phyloP scores from a whole-genome alignment of 2,797 vertebrate species.

The Mormyrus proboscirostris region DNA sequence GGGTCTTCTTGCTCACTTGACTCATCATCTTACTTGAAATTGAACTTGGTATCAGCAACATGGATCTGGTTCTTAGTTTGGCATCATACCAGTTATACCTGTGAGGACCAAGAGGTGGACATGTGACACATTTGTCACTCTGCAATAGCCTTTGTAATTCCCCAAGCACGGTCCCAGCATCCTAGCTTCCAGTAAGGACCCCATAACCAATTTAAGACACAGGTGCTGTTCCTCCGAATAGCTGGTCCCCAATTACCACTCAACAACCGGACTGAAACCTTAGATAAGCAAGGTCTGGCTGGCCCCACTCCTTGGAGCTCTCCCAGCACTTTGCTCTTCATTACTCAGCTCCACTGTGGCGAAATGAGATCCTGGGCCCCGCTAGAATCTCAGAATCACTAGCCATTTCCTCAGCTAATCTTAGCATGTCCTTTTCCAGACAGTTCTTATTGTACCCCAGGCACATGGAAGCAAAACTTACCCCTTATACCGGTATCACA shows the following conservation, averaged over 20 bases:
- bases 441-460: constrained; percentile 5
- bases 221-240: background rate
- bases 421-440: background rate
- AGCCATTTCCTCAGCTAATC: constrained; percentile 2
- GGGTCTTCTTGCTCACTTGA: background rate
- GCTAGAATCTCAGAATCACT: background rate
- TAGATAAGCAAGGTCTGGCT: background rate
- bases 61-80: background rate
- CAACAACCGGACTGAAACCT: background rate
- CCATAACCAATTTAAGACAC: background rate
- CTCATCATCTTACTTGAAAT: background rate
- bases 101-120: background rate
- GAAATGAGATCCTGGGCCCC: background rate
- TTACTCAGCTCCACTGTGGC: background rate
- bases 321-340: constrained; percentile 1
- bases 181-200: background rate
- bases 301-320: background rate
- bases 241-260: constrained; percentile 9
- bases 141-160: background rate
- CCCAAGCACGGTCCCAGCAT: background rate
- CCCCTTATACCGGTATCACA: background rate
- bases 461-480: background rate
- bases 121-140: background rate
- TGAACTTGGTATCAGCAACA: background rate
- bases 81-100: background rate